Base-by-base conservation (phyloP, 2,797 vertebrate species). In the Tadarida brasiliensis region DNA sequence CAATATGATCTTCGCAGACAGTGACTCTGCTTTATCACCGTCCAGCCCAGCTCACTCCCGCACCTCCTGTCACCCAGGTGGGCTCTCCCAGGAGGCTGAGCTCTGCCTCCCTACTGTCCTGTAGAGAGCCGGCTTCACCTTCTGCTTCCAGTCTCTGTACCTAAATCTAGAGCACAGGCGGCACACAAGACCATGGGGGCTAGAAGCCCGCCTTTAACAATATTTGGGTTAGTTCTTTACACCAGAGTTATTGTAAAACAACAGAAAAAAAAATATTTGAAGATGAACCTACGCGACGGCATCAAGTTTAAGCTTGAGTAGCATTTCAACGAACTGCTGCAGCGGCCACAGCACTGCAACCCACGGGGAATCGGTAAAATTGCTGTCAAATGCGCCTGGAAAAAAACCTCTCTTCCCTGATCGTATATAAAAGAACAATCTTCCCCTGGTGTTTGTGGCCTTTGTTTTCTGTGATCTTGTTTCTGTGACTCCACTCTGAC, bases 231-330 rank as follows among this genome's bases (percentile, higher is more conserved):
- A 81, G 9, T 51, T 71, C 28, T 89, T 67, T 61, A 56, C 83
- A 51, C 26, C 11, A 73, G 5, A 83, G 4, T 26, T 54, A 47
- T 26, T 57, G 3, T 74, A 74, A 74, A 76, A 73, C 0, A 67
- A 65, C 9, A 76, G 39, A 16, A 82, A 61, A 71, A 49, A 56
- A 73, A 44, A 68, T 11, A 77, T 17, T 35, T 74, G 39, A 77
- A 20, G 47, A 68, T 87, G 35, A 49, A 67, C 6, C 4, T 35
- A 73, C 0, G 0, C 20, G 57, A 67, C 4, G 39, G 56, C 28
- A 28, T n/a, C 54, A 82, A 83, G 10, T 78, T 94, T 87, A 94
- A 83, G 26, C 54, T 92, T 80, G 44, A 67, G 22, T 51, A 81
- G 30, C 73, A 44, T 76, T 73, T 81, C 81, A 63, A 35, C 30